Evolutionary conservation across 2,888 invertebrate genomes (phyloP).

Genomic region (Xiphydria camelus): DNA sequence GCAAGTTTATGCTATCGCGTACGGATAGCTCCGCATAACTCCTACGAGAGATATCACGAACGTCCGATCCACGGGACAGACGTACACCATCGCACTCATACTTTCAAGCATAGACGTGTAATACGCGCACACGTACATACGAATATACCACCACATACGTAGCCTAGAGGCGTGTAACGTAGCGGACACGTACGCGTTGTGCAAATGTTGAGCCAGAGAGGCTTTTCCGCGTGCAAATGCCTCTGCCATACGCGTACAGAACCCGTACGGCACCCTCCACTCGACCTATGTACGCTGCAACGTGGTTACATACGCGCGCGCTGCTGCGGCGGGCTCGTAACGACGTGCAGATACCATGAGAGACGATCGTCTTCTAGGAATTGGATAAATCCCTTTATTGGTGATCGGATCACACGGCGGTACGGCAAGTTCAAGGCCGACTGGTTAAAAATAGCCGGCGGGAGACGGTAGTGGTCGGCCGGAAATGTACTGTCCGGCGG

Average conservation of each 20-base stretch:
- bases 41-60: conserved; percentile 18
- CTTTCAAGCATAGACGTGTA: not conserved
- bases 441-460: conserved; percentile 42
- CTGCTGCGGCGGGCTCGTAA: conserved; percentile 26
- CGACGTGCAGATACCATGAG: conserved; percentile 31
- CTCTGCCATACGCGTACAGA: no score
- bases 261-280: no score
- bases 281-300: no score
- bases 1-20: conserved; percentile 40
- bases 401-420: conserved; percentile 43
- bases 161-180: no score
- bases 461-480: no score
- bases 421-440: conserved; percentile 47
- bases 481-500: no score
- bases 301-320: no score
- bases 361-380: conserved; percentile 46
- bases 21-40: conserved; percentile 38
- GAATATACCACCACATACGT: no score
- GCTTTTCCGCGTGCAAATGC: no score
- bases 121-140: not conserved
- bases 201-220: no score
- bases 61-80: conserved; percentile 6
- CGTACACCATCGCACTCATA: conserved; percentile 5
- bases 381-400: conserved; percentile 49
- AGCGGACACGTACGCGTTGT: no score